Percentiles rank a stretch among this genome's conserved stretches.
phyloP scores from a whole-genome alignment of 2,888 invertebrate genomes.

The Melipona bicolor region DNA sequence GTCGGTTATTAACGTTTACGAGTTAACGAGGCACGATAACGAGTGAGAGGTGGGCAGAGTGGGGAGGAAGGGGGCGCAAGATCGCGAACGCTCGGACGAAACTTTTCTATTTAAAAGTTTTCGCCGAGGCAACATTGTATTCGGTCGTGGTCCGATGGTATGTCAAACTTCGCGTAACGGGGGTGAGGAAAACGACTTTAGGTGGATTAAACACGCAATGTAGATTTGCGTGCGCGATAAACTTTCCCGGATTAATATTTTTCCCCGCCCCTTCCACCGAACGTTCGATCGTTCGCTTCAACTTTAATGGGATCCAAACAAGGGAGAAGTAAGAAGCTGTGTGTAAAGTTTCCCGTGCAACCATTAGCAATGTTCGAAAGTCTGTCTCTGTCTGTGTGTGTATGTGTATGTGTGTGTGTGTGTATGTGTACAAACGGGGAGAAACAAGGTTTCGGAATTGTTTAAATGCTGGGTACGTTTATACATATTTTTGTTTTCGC shows the following conservation, averaged over 20 bases:
- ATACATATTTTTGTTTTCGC: not conserved
- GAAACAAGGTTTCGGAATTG: not conserved
- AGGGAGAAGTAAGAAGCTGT: slow-evolving; percentile 22
- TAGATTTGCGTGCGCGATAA: slow-evolving; percentile 60
- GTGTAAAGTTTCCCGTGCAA: not conserved
- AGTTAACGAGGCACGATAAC: slow-evolving; percentile 63
- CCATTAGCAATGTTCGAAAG: too few species aligned
- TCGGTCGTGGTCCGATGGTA: slow-evolving; percentile 43
- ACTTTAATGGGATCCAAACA: slow-evolving; percentile 40
- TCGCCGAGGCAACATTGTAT: slow-evolving; percentile 41
- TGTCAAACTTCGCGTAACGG: slow-evolving; percentile 26
- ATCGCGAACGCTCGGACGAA: slow-evolving; percentile 48
- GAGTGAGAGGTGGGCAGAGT: slow-evolving; percentile 33
- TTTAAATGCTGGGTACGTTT: not conserved
- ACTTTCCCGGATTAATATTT: slow-evolving; percentile 44
- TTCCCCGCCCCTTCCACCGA: not conserved
- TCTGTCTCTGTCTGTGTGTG: too few species aligned
- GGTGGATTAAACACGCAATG: slow-evolving; percentile 60
- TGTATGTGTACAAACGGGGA: not conserved
- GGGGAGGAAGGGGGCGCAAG: slow-evolving; percentile 33
- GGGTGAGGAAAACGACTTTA: not conserved
- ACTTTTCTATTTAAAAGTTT: slow-evolving; percentile 70
- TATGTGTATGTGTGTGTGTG: not conserved
- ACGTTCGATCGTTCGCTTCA: slow-evolving; percentile 36
- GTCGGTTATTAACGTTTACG: slow-evolving; percentile 66